Evolutionary conservation across 1,140 invertebrate species (phyloP), one percentile per base, ranked within the genome.

Genomic region (Drosophila virilis): DNA sequence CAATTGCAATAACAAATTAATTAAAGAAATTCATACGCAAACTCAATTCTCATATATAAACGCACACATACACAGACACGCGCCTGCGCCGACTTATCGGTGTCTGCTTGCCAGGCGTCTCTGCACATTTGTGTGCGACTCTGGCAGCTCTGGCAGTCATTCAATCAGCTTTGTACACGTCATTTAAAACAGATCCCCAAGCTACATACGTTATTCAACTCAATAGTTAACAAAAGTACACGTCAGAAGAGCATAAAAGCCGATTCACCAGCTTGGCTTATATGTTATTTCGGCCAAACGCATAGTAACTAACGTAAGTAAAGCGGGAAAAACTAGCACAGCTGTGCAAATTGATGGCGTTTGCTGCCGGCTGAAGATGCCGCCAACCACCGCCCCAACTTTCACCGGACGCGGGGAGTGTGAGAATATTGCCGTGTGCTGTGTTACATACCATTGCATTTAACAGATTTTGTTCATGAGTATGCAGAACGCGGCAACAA

Each of bases 161-260:
- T 81, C 82, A 86, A 86, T 86, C 83, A 45, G 78, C 60, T 74
- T 83, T 55, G 80, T 88, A 84, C 84, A 88, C 84, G 84, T 88
- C 84, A 88, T 77, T 79, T 74, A 60, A 79, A 52, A 35, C 65
- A 67, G 65, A 78, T 76, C 64, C 15, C 50, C 32, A 66, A 78
- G 65, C 64, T 57, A 58, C 46, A 57, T 13, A 50, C 57, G 13
- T 42, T 68, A 40, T 71, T 65, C 33, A 12, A 61, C 35, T 13
- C 55, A 22, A 10, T 32, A 22, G n/a, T 15, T 40, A 8, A 9
- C n/a, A 54, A 50, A 74, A 57, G 59, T 75, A 70, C 72, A 64
- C 67, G 62, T 66, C 71, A 43, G 51, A 64, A 42, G 10, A 54
- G 42, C 38, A 71, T 61, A 62, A n/a, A 35, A 12, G 28, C 17